Evolutionary conservation across 2,113 vertebrate genomes (phyloP).

Genomic region (Nyctereutes procyonoides): DNA sequence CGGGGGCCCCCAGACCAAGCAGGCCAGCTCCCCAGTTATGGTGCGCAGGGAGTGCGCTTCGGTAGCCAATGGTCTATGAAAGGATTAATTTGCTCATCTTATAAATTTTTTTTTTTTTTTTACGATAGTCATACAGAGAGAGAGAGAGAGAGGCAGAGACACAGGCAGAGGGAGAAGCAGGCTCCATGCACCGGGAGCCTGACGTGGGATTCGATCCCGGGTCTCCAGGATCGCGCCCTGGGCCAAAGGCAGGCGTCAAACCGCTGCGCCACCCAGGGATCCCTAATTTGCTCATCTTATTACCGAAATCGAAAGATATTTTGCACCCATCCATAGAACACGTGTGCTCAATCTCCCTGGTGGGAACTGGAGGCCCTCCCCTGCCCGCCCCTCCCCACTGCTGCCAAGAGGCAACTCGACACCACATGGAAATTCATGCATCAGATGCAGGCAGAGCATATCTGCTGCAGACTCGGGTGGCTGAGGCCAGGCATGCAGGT

Average conservation of each 20-base stretch:
- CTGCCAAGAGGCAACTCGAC: background rate
- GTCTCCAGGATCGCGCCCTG: too few species aligned
- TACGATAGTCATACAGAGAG: too few species aligned
- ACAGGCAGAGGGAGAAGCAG: too few species aligned
- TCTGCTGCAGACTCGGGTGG: rapidly evolving
- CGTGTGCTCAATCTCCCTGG: background rate
- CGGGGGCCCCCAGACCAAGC: rapidly evolving
- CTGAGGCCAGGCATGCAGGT: rapidly evolving
- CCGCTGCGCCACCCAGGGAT: too few species aligned
- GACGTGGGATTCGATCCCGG: too few species aligned
- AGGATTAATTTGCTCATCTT: conserved; percentile 20
- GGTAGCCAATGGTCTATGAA: background rate
- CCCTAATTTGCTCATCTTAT: conserved; percentile 36
- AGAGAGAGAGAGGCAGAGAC: too few species aligned
- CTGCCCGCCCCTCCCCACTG: too few species aligned
- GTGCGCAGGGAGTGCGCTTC: rapidly evolving
- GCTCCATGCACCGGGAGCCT: too few species aligned
- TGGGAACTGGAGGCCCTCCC: background rate
- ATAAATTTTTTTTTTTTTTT: too few species aligned
- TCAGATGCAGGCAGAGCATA: rapidly evolving
- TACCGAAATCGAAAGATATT: background rate
- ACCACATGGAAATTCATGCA: rapidly evolving
- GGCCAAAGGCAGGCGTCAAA: too few species aligned
- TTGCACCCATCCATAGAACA: background rate
- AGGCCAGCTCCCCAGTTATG: rapidly evolving